Evolutionary conservation across 2,888 invertebrate species (phyloP).

Genomic region (Drosophila stalkeri): DNA sequence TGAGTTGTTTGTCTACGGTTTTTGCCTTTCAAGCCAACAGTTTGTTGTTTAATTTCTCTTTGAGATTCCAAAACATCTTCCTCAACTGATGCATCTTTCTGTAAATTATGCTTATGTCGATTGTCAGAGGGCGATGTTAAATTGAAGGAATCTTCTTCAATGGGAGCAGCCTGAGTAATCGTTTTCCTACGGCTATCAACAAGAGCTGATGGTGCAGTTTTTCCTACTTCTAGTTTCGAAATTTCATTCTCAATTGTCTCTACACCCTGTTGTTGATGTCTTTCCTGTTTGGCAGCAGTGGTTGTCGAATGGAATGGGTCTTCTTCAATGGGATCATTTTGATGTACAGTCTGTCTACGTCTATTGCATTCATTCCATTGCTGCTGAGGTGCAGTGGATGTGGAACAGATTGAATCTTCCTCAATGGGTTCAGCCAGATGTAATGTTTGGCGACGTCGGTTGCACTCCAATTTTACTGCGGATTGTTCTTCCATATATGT

Average conservation of each 20-base stretch:
- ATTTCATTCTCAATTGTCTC: neutral
- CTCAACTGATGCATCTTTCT: slow-evolving; percentile 1
- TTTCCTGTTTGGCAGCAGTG: neutral
- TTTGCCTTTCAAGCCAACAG: neutral
- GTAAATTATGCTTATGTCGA: slow-evolving; percentile 15
- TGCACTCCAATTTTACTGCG: neutral
- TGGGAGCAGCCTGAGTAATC: neutral
- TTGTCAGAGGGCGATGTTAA: neutral
- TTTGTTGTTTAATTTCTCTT: neutral
- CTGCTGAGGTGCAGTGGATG: neutral
- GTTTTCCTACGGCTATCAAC: neutral
- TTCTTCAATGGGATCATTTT: slow-evolving; percentile 11
- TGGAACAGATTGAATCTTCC: slow-evolving; percentile 11
- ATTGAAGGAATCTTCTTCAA: neutral
- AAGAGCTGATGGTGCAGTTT: neutral
- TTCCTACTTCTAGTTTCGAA: neutral
- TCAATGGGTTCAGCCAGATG: slow-evolving; percentile 13
- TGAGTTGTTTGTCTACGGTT: slow-evolving; percentile 8
- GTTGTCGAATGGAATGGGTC: neutral
- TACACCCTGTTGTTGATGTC: neutral
- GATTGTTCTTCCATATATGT: neutral
- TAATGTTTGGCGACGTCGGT: slow-evolving; percentile 17
- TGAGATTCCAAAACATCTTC: slow-evolving; percentile 3
- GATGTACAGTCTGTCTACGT: neutral
- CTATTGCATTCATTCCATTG: neutral